Percentiles rank a stretch among this genome's conserved stretches.
Evolutionary conservation across 1,140 invertebrate genomes (phyloP).

Genomic region (Thrips palmi): DNA sequence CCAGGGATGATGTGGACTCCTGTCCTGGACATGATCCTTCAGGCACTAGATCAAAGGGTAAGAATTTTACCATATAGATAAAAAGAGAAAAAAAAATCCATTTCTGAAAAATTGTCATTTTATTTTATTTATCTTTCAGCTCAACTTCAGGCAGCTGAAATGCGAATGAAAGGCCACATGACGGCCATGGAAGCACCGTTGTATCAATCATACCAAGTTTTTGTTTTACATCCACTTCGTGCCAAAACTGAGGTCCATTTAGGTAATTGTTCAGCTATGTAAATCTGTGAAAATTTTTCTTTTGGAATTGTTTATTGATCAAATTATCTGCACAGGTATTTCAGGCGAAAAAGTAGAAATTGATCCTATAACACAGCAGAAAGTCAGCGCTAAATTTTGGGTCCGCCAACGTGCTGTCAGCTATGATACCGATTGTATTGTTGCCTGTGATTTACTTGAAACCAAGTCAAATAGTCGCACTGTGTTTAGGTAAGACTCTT

Average conservation of each 20-base stretch:
- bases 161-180: conserved; percentile 45
- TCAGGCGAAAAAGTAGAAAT: conserved; percentile 84
- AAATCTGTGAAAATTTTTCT: neutral
- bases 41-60: conserved; percentile 9
- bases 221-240: conserved; percentile 57
- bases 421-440: conserved; percentile 68
- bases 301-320: neutral
- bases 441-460: conserved; percentile 65
- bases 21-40: neutral
- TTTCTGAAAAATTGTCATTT: too few species aligned
- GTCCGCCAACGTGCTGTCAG: conserved; percentile 46
- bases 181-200: conserved; percentile 60
- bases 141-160: conserved; percentile 25
- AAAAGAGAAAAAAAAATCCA: neutral
- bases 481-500: conserved; percentile 15
- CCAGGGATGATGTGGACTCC: conserved; percentile 4
- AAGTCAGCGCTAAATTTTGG: conserved; percentile 42
- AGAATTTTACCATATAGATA: too few species aligned
- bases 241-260: conserved; percentile 67
- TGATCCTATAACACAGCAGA: conserved; percentile 53
- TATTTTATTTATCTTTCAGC: conserved; percentile 6
- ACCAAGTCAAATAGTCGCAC: conserved; percentile 31
- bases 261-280: conserved; percentile 23
- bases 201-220: conserved; percentile 67
- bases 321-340: conserved; percentile 32